Conservation (phyloP, 2,888 invertebrate species). For the Lasioglossum villosulum region DNA sequence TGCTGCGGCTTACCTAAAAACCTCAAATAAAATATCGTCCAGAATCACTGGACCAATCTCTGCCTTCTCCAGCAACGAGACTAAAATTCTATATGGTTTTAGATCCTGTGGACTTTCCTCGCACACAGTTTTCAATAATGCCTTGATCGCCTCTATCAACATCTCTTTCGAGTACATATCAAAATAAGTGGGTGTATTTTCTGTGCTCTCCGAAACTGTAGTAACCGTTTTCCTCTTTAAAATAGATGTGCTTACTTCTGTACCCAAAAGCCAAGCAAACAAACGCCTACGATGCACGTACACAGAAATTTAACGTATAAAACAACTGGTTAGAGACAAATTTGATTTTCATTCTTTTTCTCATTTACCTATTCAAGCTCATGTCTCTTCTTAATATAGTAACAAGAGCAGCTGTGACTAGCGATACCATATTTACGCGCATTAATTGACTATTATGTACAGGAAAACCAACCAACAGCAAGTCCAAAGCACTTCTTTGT, state of each 20-base stretch:
- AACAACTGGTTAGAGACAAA: slow-evolving; percentile 65
- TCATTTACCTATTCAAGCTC: slow-evolving; percentile 91
- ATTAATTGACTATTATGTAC: slow-evolving; percentile 91
- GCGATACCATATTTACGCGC: slow-evolving; percentile 89
- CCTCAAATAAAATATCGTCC: slow-evolving; percentile 91
- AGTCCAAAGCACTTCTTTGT: slow-evolving; percentile 93
- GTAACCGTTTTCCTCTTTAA: slow-evolving; percentile 78
- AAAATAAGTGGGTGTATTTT: slow-evolving; percentile 87
- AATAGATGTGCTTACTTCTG: slow-evolving; percentile 87
- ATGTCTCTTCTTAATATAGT: slow-evolving; percentile 94
- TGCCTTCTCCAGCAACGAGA: slow-evolving; percentile 93
- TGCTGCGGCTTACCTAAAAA: slow-evolving; percentile 86
- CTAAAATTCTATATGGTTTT: slow-evolving; percentile 91
- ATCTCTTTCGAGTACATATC: slow-evolving; percentile 89
- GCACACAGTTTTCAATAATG: slow-evolving; percentile 86
- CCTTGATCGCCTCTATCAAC: slow-evolving; percentile 88
- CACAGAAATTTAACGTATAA: slow-evolving; percentile 18
- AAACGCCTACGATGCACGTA: slow-evolving; percentile 86
- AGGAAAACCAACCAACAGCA: slow-evolving; percentile 93
- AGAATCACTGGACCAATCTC: slow-evolving; percentile 93
- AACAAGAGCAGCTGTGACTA: slow-evolving; percentile 90
- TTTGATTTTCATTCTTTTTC: slow-evolving; percentile 17
- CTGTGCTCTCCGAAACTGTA: slow-evolving; percentile 77
- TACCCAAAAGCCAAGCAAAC: slow-evolving; percentile 93
- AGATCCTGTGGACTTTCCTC: slow-evolving; percentile 88